Conservation (phyloP, 2,113 vertebrate genomes). For the Brachyhypopomus gauderio region DNA sequence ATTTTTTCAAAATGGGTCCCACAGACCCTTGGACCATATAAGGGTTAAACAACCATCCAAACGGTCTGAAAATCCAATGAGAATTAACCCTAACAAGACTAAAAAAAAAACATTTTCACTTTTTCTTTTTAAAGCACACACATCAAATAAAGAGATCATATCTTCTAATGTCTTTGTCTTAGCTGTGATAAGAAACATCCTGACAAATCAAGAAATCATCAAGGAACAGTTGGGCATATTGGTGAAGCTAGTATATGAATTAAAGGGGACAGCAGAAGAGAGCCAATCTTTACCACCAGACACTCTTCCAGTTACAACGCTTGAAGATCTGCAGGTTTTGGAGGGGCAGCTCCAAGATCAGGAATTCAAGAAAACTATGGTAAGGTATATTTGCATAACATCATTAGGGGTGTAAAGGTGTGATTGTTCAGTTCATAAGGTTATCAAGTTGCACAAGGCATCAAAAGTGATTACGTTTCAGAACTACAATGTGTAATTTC, state of each 20-base stretch:
- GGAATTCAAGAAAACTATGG: constrained; percentile 6
- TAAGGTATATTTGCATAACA: constrained; percentile 15
- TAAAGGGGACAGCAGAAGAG: background rate
- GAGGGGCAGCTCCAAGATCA: constrained; percentile 8
- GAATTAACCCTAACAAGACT: constrained; percentile 5
- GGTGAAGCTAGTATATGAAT: background rate
- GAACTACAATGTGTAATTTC: too few species aligned
- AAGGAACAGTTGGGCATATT: constrained; percentile 7
- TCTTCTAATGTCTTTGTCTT: background rate
- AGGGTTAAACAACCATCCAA: too few species aligned
- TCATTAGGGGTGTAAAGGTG: background rate
- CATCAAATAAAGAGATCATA: background rate
- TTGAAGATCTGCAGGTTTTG: background rate
- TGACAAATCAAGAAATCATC: constrained; percentile 3
- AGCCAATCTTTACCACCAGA: too few species aligned
- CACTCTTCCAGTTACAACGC: background rate
- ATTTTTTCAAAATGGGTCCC: too few species aligned
- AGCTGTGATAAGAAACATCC: constrained; percentile 4
- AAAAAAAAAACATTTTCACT: too few species aligned
- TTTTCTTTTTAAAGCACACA: background rate
- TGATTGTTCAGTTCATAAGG: background rate
- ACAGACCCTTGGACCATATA: too few species aligned
- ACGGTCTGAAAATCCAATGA: background rate
- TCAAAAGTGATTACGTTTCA: too few species aligned
- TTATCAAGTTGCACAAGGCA: background rate